Conservation (phyloP, 2,888 invertebrate genomes). For the Chamaedrilus cognettii region DNA sequence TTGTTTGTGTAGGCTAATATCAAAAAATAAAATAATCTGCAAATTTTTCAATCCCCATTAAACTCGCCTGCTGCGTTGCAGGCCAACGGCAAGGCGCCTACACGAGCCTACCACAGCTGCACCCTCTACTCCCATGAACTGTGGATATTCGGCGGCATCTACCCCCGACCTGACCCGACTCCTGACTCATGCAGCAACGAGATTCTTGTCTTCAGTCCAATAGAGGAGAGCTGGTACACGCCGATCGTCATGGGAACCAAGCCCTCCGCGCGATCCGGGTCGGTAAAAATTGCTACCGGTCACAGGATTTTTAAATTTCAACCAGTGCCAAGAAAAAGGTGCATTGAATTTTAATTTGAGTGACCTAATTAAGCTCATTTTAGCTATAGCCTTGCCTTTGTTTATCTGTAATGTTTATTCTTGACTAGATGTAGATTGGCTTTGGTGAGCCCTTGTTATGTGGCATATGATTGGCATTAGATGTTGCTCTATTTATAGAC, state of each 20-base stretch:
- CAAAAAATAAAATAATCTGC: no score
- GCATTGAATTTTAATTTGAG: no score
- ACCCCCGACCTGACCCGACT: constrained; percentile 52
- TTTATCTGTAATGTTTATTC: neutral
- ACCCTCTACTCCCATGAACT: constrained; percentile 54
- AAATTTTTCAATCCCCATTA: no score
- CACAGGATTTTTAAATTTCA: no score
- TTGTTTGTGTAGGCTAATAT: no score
- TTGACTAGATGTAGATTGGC: neutral
- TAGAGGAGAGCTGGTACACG: constrained; percentile 55
- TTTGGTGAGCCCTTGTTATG: no score
- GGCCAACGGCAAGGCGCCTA: constrained; percentile 57
- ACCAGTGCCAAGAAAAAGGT: no score
- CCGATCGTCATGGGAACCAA: constrained; percentile 54
- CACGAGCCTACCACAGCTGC: constrained; percentile 54
- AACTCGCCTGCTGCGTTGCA: no score
- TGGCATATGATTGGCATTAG: no score
- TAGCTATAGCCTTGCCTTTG: neutral
- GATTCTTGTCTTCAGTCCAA: constrained; percentile 55
- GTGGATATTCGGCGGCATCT: constrained; percentile 58
- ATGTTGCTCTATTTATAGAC: no score
- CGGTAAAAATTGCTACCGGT: no score
- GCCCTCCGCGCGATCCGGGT: constrained; percentile 55
- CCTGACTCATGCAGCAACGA: constrained; percentile 58
- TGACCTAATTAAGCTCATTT: no score